Percentiles rank a stretch among this genome's conserved stretches.
phyloP scores from a whole-genome alignment of 1,140 invertebrate species.

The Galleria mellonella region DNA sequence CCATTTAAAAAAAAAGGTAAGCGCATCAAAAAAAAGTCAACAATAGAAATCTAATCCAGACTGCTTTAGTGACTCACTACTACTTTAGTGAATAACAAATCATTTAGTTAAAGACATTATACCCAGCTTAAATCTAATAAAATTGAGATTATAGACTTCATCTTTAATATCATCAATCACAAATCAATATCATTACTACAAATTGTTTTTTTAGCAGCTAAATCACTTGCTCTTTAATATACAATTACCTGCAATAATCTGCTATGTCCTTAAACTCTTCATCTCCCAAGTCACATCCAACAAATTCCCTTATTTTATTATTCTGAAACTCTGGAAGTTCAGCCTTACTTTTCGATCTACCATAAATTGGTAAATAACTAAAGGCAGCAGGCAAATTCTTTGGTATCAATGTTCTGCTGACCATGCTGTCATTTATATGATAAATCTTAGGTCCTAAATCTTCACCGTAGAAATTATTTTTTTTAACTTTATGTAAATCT shows the following conservation, averaged over 20 bases:
- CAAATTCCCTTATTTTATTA: conserved; percentile 39
- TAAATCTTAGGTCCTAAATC: conserved; percentile 29
- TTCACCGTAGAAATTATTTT: conserved; percentile 19
- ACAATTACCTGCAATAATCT: conserved; percentile 36
- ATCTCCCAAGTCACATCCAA: conserved; percentile 37
- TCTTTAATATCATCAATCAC: no score
- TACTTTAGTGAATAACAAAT: no score
- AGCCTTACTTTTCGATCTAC: conserved; percentile 21
- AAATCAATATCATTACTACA: no score
- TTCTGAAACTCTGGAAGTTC: conserved; percentile 21
- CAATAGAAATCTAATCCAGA: no score
- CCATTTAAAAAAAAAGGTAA: no score
- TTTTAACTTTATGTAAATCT: neutral
- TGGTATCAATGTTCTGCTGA: conserved; percentile 34
- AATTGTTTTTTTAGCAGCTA: no score
- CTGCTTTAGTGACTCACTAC: no score
- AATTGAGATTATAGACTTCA: no score
- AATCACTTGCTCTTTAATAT: neutral
- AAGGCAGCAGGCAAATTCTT: conserved; percentile 39
- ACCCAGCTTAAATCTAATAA: no score
- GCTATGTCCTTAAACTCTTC: conserved; percentile 38
- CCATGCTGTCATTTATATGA: conserved; percentile 24
- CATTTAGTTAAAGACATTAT: no score
- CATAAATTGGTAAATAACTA: conserved; percentile 36
- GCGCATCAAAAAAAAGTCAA: no score